phyloP scores from a whole-genome alignment of 1,140 invertebrate genomes.

The Trichonephila inaurata region DNA sequence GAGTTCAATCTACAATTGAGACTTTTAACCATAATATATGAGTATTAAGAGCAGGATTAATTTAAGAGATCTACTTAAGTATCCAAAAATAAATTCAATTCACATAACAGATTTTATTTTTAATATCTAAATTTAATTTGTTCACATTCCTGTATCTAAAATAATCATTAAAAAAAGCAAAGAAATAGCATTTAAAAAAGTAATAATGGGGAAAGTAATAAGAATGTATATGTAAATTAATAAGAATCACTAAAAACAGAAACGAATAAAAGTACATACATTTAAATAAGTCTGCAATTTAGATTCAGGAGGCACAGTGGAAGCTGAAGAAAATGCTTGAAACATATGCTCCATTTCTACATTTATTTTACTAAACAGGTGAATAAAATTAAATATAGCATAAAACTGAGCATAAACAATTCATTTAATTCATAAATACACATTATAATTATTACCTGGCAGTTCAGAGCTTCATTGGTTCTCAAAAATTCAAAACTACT shows the following conservation, averaged over 20 bases:
- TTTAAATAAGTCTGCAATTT: slow-evolving; percentile 90
- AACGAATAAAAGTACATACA: slow-evolving; percentile 76
- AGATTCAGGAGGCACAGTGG: slow-evolving; percentile 90
- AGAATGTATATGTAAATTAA: too few relatives aligned
- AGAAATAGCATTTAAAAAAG: too few relatives aligned
- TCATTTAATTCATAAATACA: not conserved
- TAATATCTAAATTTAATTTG: too few relatives aligned
- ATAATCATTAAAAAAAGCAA: too few relatives aligned
- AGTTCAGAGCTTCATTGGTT: slow-evolving; percentile 19
- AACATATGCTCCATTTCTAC: slow-evolving; percentile 77
- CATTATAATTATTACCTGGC: slow-evolving; percentile 11
- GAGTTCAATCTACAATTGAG: too few relatives aligned
- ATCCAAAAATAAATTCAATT: too few relatives aligned
- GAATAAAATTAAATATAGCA: not conserved
- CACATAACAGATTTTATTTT: too few relatives aligned
- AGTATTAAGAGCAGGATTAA: too few relatives aligned
- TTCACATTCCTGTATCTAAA: too few relatives aligned
- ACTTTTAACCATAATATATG: too few relatives aligned
- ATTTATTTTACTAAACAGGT: slow-evolving; percentile 35
- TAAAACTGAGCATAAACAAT: not conserved
- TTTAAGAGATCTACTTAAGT: too few relatives aligned
- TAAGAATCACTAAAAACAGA: not conserved
- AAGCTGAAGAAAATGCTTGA: slow-evolving; percentile 82
- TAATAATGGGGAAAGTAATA: too few relatives aligned
- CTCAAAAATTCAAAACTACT: not conserved